Evolutionary conservation across 23 tunicate genomes (phyloP).

Genomic region (Ascidia mentula): DNA sequence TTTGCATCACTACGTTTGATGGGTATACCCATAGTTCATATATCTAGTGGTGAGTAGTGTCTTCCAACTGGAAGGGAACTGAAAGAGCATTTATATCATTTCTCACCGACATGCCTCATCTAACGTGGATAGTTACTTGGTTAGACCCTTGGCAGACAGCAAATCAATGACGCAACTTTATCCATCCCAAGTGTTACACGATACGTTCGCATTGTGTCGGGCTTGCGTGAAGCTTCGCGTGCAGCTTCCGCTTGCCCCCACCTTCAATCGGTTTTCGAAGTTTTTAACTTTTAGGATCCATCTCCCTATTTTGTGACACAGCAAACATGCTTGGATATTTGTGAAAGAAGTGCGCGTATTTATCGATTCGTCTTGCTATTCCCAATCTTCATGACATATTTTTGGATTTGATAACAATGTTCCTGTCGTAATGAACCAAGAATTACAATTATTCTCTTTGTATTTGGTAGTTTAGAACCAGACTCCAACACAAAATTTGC

Average conservation of each 20-base stretch:
- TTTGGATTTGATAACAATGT: too few species aligned
- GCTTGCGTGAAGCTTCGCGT: conserved; percentile 1
- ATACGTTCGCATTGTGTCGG: not conserved
- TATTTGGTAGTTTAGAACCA: too few species aligned
- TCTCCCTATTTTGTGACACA: too few species aligned
- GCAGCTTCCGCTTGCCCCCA: conserved; percentile 5
- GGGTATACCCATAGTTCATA: not conserved
- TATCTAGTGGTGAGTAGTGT: not conserved
- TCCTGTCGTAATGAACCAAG: too few species aligned
- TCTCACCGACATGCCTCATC: conserved; percentile 12
- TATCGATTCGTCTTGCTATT: too few species aligned
- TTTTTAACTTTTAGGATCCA: too few species aligned
- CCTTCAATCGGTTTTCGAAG: too few species aligned
- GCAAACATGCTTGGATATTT: too few species aligned
- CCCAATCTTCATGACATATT: too few species aligned
- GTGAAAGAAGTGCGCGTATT: too few species aligned
- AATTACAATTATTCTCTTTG: too few species aligned
- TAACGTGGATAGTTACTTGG: conserved; percentile 12
- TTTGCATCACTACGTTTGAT: not conserved
- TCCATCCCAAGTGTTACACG: not conserved
- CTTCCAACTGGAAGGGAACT: not conserved
- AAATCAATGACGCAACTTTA: conserved; percentile 9
- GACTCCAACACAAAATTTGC: too few species aligned
- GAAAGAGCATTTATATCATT: not conserved
- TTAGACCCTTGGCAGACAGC: not conserved